Conservation (phyloP, 64 coral and sea anemone genomes). For the Acropora yongei region DNA sequence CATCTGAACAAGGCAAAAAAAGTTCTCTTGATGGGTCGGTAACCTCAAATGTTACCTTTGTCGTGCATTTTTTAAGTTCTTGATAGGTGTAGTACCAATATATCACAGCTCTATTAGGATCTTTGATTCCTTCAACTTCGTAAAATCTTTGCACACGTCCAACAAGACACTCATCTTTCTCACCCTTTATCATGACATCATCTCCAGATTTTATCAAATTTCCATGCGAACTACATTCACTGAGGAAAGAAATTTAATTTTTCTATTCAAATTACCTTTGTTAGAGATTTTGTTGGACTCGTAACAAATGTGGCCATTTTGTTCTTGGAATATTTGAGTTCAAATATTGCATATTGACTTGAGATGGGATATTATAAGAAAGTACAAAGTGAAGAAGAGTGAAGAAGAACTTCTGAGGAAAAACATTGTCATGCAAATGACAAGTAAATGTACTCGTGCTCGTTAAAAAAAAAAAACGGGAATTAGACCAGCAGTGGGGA, state of each 20-base stretch:
- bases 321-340: too few species aligned
- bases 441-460: too few species aligned
- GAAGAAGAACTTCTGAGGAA: too few species aligned
- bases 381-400: too few species aligned
- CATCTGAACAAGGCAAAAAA: constrained; percentile 18
- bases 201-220: not conserved
- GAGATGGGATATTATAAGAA: too few species aligned
- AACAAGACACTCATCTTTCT: not conserved
- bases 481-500: too few species aligned
- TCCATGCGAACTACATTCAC: constrained; percentile 36
- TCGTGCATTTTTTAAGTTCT: constrained; percentile 2
- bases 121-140: constrained; percentile 27
- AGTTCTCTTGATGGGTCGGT: constrained; percentile 28
- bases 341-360: too few species aligned
- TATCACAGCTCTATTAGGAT: constrained; percentile 51
- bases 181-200: constrained; percentile 53
- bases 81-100: constrained; percentile 52
- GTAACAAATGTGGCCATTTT: too few species aligned
- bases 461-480: too few species aligned
- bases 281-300: too few species aligned
- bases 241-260: not conserved
- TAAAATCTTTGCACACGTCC: constrained; percentile 29
- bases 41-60: not conserved
- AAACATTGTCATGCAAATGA: too few species aligned
- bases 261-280: too few species aligned